phyloP scores from a whole-genome alignment of 1,140 invertebrate genomes.

The Hydropsyche tenuis region DNA sequence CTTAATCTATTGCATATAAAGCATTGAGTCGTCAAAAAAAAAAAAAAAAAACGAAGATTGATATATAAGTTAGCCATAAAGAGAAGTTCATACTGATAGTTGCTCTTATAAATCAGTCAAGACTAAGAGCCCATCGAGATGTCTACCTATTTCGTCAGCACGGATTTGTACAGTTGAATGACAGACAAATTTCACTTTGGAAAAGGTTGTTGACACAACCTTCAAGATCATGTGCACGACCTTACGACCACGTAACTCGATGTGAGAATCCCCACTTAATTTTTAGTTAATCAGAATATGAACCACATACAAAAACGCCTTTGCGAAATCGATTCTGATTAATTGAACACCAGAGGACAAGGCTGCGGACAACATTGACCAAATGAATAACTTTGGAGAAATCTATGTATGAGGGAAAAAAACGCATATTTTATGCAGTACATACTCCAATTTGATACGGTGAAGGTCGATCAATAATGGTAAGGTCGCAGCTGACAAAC shows the following conservation, averaged over 20 bases:
- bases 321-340: constrained; percentile 22
- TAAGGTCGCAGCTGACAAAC: constrained; percentile 14
- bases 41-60: too few relatives aligned
- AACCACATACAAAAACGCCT: background rate
- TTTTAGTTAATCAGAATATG: background rate
- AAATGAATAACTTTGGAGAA: too few relatives aligned
- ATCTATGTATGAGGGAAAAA: too few relatives aligned
- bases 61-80: too few relatives aligned
- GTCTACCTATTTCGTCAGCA: too few relatives aligned
- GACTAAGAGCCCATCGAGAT: too few relatives aligned
- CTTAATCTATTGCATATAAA: too few relatives aligned
- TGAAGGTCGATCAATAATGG: constrained; percentile 6
- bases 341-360: constrained; percentile 28
- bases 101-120: too few relatives aligned
- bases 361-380: background rate
- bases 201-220: constrained; percentile 25
- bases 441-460: constrained; percentile 18
- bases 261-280: background rate
- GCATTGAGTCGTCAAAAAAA: too few relatives aligned
- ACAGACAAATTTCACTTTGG: background rate
- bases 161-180: background rate
- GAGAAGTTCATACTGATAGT: too few relatives aligned
- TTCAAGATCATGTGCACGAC: constrained; percentile 22
- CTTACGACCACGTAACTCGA: constrained; percentile 9
- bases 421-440: too few relatives aligned